phyloP scores from a whole-genome alignment of 1,140 invertebrate genomes.

The Drosophila biarmipes region DNA sequence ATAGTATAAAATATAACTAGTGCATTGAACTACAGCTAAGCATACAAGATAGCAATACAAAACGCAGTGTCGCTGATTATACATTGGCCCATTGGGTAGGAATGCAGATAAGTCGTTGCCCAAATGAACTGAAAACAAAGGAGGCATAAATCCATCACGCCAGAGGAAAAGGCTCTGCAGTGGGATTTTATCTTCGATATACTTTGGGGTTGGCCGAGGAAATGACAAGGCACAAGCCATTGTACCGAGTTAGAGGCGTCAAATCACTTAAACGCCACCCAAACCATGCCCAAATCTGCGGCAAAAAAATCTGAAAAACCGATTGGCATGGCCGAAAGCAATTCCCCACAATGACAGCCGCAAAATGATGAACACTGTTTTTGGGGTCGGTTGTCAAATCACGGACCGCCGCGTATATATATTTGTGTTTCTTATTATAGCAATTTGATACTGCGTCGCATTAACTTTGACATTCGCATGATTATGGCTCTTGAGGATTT shows the following conservation, averaged over 20 bases:
- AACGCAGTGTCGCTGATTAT: constrained; percentile 9
- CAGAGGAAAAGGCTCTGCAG: constrained; percentile 48
- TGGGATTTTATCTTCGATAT: constrained; percentile 21
- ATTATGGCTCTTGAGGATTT: constrained; percentile 66
- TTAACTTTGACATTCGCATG: constrained; percentile 77
- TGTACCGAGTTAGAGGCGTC: constrained; percentile 61
- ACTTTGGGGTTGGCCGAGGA: constrained; percentile 26
- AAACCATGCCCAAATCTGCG: constrained; percentile 54
- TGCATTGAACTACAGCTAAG: too few relatives aligned
- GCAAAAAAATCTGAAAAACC: constrained; percentile 12
- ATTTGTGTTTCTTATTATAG: constrained; percentile 28
- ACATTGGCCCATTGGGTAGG: constrained; percentile 42
- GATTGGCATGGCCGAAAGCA: constrained; percentile 48
- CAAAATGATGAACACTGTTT: constrained; percentile 66
- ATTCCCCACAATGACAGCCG: constrained; percentile 72
- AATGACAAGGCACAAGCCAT: constrained; percentile 54
- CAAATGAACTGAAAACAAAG: constrained; percentile 30
- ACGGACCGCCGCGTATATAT: constrained; percentile 23
- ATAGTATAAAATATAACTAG: too few relatives aligned
- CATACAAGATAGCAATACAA: not conserved
- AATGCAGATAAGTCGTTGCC: constrained; percentile 47
- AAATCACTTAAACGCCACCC: constrained; percentile 74
- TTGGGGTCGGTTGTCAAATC: constrained; percentile 48
- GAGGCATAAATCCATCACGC: constrained; percentile 31
- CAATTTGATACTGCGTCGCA: constrained; percentile 68